Base-by-base conservation (phyloP, 2,888 invertebrate genomes). In the Cephus runcator region DNA sequence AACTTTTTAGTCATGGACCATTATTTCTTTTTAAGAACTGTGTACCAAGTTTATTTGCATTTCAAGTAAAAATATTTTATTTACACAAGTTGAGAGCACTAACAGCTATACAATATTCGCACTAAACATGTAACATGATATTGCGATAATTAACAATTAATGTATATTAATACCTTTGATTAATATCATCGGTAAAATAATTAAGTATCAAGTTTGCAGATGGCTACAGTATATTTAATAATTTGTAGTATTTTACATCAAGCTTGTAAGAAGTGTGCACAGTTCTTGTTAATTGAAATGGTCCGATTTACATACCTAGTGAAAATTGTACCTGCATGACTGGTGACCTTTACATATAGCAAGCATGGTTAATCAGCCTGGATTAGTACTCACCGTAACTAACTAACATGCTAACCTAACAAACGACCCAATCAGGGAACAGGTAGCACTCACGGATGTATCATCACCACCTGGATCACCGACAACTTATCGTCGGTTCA, bases 391-490 rank as follows among this genome's bases (percentile, higher is more conserved):
- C 74, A 71, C 75, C 75, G 56, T 56, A 56, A 56, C 23, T 86
- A 82, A 88, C 88, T 89, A 89, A 89, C 88, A 87, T 86, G 87
- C 86, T 89, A 87, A 89, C 88, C 87, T 89, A 89, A 90, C 88
- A 88, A 89, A 88, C 88, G 78, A 85, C 86, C 85, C 85, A 88
- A 90, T 84, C 87, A 93, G 93, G 92, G 93, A 93, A 87, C 92
- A 92, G 86, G 92, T 92, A 84, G 93, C 90, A 79, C 88, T 88
- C 80, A 88, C 94, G 84, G 94, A 94, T 85, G 93, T 93, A 80
- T 93, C 93, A 77, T 94, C 94, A 23, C 94, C 94, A 30, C 94
- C 94, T 87, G 91, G 93, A 88, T 94, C 94, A 88, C 92, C 96
- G 87, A 90, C 94, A 86, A 87, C 93, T 87, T 86, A 94, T 85